phyloP scores from a whole-genome alignment of 2,888 invertebrate genomes.

The Stenolophus ochropezus region DNA sequence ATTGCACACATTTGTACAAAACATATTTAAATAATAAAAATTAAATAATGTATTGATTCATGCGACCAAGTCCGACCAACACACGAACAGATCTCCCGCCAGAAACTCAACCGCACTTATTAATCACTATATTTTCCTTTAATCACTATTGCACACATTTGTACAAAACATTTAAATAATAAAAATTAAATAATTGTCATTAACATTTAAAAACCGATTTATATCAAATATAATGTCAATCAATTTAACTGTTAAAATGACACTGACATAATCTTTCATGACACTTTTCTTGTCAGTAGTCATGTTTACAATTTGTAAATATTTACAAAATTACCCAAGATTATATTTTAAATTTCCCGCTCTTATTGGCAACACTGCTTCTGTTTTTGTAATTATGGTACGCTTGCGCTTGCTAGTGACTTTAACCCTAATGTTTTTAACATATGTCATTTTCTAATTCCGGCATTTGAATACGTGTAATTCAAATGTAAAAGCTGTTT shows the following conservation, averaged over 20 bases:
- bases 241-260: too few species aligned
- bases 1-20: too few species aligned
- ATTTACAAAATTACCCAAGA: neutral
- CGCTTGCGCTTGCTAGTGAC: too few species aligned
- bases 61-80: constrained; percentile 3
- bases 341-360: neutral
- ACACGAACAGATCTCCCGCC: neutral
- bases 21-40: too few species aligned
- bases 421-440: constrained; percentile 32
- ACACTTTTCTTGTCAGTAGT: neutral
- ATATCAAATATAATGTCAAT: too few species aligned
- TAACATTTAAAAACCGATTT: too few species aligned
- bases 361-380: constrained; percentile 1
- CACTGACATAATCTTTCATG: too few species aligned
- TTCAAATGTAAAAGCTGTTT: constrained; percentile 17
- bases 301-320: neutral
- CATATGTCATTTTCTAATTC: constrained; percentile 21
- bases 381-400: neutral
- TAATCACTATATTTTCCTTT: too few species aligned
- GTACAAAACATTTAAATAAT: too few species aligned
- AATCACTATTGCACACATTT: too few species aligned
- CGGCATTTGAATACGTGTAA: constrained; percentile 22
- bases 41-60: constrained; percentile 37
- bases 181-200: too few species aligned
- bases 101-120: neutral